Evolutionary conservation across 2,797 vertebrate genomes (phyloP), one percentile per base, ranked within the genome.

Genomic region (Arctocebus calabarensis): DNA sequence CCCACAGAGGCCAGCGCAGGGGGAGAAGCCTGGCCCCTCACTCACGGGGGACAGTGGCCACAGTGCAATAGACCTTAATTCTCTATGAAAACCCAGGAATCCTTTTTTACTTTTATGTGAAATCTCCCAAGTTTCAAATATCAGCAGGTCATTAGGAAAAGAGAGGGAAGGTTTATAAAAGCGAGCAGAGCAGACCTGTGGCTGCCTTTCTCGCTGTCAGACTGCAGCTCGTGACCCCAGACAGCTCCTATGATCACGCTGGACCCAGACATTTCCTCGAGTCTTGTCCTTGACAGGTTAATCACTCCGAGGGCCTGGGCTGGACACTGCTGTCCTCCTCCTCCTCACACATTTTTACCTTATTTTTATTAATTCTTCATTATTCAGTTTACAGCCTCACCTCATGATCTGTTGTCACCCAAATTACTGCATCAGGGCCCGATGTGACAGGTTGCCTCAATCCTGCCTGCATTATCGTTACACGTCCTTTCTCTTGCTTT

Each of bases 121-220:
- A 70, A 3, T 19, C 3, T 22, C 34, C 83, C 27, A 27, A 5
- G 75, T 11, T 68, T 62, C 27, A 75, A 83, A 34, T 10, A 62
- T 3, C 17, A 17, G 27, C 14, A 13, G 5, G 11, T 40, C 32
- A 3, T 61, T 20, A 12, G 6, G 82, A 85, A 48, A 88, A 81
- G 93, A 22, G 34, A 78, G 82, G 59, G 91, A 92, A 90, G 88
- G 92, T 77, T 87, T 68, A 82, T 64, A 68, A 89, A 94, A 95
- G 89, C 88, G 95, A 73, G 62, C 57, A 34, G 57, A 92, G 91
- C 1, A 7, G 75, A 84, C 74, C 77, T 94, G 82, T 22, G 55
- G 83, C 45, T 68, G 14, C 70, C 16, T 11, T 7, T 1, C n/a
- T 62, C 68, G 75, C 14, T 0, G 23, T 1, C 6, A 0, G 1